Evolutionary conservation across 2,797 vertebrate genomes (phyloP).

Genomic region (Spheniscus humboldti): DNA sequence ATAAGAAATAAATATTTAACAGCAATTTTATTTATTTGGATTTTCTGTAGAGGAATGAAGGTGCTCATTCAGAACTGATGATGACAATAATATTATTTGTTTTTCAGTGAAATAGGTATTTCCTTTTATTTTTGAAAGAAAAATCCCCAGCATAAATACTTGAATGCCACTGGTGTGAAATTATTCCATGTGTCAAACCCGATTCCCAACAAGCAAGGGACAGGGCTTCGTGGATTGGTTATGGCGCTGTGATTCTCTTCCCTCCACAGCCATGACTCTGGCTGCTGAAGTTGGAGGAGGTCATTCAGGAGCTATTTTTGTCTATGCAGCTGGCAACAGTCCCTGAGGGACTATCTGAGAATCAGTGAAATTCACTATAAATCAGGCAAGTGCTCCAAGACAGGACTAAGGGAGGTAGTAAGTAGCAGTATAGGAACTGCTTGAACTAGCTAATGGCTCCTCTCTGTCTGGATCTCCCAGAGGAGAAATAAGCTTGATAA

Average conservation of each 20-base stretch:
- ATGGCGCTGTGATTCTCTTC: background rate
- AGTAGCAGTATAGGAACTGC: background rate
- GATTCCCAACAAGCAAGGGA: background rate
- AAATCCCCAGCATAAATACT: background rate
- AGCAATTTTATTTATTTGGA: background rate
- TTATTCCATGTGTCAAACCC: background rate
- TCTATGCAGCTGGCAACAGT: background rate
- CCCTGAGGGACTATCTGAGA: background rate
- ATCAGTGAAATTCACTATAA: background rate
- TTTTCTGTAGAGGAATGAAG: background rate
- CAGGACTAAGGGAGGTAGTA: background rate
- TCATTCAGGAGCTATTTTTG: slow-evolving; percentile 24
- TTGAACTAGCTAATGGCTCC: background rate
- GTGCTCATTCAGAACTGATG: background rate
- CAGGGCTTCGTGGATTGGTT: background rate
- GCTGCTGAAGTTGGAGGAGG: background rate
- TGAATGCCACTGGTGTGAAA: background rate
- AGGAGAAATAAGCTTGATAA: background rate
- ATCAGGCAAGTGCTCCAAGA: background rate
- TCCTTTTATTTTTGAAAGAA: background rate
- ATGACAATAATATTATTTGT: background rate
- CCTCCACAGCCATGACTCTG: background rate
- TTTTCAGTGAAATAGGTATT: background rate
- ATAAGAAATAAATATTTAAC: background rate
- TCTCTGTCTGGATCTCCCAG: background rate